phyloP scores from a whole-genome alignment of 2,888 invertebrate species.

The Erebia aethiops region DNA sequence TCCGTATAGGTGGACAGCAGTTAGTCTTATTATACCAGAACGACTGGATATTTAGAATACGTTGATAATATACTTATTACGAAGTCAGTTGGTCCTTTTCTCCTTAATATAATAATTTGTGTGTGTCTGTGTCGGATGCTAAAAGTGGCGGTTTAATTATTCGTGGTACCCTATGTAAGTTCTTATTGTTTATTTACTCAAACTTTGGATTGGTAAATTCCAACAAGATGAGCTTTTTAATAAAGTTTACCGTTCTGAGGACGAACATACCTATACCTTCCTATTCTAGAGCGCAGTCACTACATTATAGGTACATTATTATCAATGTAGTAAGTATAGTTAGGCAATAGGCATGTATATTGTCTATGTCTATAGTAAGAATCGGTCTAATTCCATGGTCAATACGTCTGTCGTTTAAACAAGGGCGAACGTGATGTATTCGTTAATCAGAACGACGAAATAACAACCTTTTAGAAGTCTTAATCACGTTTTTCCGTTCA shows the following conservation, averaged over 20 bases:
- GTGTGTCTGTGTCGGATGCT: too few relatives aligned
- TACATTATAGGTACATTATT: neutral
- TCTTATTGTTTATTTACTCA: too few relatives aligned
- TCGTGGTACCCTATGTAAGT: neutral
- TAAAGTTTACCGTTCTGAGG: neutral
- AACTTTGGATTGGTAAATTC: neutral
- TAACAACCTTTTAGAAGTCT: slow-evolving; percentile 20
- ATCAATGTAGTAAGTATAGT: neutral
- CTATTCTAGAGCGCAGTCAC: neutral
- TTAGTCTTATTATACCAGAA: too few relatives aligned
- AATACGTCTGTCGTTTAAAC: slow-evolving; percentile 24
- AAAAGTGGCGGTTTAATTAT: neutral
- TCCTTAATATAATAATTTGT: too few relatives aligned
- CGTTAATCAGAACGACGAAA: slow-evolving; percentile 25
- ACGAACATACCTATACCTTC: too few relatives aligned
- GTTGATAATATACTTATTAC: too few relatives aligned
- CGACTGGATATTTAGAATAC: too few relatives aligned
- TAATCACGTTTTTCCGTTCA: slow-evolving; percentile 17
- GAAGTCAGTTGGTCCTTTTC: too few relatives aligned
- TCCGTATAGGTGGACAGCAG: too few relatives aligned
- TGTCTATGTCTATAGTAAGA: neutral
- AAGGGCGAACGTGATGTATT: slow-evolving; percentile 29
- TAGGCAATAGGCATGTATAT: neutral
- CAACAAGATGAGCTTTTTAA: neutral
- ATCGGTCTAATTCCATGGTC: slow-evolving; percentile 18